phyloP scores from a whole-genome alignment of 23 tunicate species.

The Phallusia fumigata region DNA sequence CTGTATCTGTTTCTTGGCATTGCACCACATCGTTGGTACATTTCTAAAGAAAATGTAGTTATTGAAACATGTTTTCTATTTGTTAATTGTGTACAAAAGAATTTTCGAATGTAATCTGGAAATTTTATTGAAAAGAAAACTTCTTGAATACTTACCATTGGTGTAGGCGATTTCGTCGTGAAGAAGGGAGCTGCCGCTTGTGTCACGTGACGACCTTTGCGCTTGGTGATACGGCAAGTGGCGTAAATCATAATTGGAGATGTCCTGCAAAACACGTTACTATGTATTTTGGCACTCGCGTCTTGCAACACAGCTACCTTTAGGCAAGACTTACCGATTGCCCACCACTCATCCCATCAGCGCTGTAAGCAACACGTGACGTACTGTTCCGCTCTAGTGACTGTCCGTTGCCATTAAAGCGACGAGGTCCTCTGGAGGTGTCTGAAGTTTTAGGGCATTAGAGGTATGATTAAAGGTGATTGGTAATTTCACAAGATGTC shows the following conservation, averaged over 20 bases:
- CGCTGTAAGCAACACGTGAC: conserved; percentile 7
- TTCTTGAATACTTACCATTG: not conserved
- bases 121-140: no score
- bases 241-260: not conserved
- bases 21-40: not conserved
- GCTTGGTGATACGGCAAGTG: not conserved
- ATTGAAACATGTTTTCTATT: no score
- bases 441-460: not conserved
- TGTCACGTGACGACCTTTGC: conserved; percentile 20
- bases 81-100: no score
- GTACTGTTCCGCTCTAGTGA: conserved; percentile 11
- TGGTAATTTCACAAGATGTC: not conserved
- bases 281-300: no score
- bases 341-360: not conserved
- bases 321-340: not conserved
- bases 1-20: not conserved
- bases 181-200: conserved; percentile 10
- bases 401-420: not conserved
- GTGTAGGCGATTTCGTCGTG: conserved; percentile 10
- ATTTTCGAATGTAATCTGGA: no score
- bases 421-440: not conserved
- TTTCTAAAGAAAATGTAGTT: not conserved
- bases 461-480: not conserved
- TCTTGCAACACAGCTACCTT: no score
- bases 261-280: not conserved